phyloP scores from a whole-genome alignment of 2,113 vertebrate species.

The Sinocyclocheilus grahami region DNA sequence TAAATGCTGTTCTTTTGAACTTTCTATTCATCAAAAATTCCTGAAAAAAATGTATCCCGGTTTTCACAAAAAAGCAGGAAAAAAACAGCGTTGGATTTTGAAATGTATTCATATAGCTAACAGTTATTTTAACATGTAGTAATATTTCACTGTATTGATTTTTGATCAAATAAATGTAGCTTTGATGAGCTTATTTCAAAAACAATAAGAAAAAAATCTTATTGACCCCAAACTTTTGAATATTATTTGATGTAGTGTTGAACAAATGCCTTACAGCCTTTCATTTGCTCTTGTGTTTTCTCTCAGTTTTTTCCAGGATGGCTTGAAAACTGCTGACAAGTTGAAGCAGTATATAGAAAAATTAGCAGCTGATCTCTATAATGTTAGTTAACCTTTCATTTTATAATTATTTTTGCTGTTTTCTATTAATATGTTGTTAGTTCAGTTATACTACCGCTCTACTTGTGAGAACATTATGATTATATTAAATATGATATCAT shows the following conservation, averaged over 20 bases:
- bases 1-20: too few species aligned
- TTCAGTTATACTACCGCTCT: not conserved
- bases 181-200: not conserved
- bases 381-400: slow-evolving; percentile 78
- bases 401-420: not conserved
- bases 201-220: not conserved
- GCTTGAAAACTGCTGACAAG: slow-evolving; percentile 98
- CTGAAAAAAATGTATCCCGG: too few species aligned
- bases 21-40: too few species aligned
- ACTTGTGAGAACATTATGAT: not conserved
- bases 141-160: too few species aligned
- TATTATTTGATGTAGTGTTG: not conserved
- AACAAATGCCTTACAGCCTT: not conserved
- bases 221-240: not conserved
- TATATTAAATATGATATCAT: not conserved
- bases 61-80: too few species aligned
- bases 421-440: not conserved
- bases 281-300: slow-evolving; percentile 21
- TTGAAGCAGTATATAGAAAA: slow-evolving; percentile 99
- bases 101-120: not conserved
- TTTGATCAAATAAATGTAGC: not conserved
- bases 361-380: slow-evolving; percentile 95
- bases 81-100: too few species aligned
- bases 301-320: slow-evolving; percentile 96
- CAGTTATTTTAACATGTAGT: not conserved